Evolutionary conservation across 1,140 invertebrate genomes (phyloP).

Genomic region (Brachionus manjavacas): DNA sequence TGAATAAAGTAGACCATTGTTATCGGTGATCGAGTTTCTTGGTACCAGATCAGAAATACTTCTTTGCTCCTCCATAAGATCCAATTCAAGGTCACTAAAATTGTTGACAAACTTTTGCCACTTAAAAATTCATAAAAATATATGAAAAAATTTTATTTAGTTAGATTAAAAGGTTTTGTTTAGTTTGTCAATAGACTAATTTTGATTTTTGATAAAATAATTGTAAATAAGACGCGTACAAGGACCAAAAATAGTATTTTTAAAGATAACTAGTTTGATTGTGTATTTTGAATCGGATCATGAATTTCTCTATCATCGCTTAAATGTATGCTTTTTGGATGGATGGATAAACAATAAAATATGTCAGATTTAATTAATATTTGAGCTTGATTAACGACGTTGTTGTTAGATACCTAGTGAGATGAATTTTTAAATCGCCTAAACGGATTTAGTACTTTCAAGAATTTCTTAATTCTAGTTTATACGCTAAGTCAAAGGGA

Average conservation of each 20-base stretch:
- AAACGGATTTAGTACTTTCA: not conserved
- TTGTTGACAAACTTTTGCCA: constrained; percentile 8
- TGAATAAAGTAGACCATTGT: constrained; percentile 3
- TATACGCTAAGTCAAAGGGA: not conserved
- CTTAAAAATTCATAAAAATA: not conserved
- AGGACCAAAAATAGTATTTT: not conserved
- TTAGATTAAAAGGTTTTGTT: not conserved
- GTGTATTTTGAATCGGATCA: not conserved
- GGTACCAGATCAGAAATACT: too few species aligned
- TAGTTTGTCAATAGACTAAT: constrained; percentile 7
- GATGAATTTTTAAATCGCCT: not conserved
- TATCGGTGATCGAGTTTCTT: not conserved
- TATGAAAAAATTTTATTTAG: not conserved
- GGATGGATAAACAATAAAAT: not conserved
- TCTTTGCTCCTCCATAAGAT: not conserved
- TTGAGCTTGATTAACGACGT: constrained; percentile 23
- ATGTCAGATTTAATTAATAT: constrained; percentile 33
- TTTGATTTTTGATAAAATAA: not conserved
- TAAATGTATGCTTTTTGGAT: not conserved
- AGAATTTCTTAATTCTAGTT: not conserved
- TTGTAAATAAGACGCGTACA: not conserved
- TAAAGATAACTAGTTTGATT: not conserved
- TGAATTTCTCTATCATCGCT: not conserved
- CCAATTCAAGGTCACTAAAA: constrained; percentile 23
- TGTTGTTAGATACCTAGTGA: not conserved